Percentiles rank a stretch among this genome's conserved stretches.
Evolutionary conservation across 2,113 vertebrate species (phyloP).

Genomic region (Rhinogobius similis): DNA sequence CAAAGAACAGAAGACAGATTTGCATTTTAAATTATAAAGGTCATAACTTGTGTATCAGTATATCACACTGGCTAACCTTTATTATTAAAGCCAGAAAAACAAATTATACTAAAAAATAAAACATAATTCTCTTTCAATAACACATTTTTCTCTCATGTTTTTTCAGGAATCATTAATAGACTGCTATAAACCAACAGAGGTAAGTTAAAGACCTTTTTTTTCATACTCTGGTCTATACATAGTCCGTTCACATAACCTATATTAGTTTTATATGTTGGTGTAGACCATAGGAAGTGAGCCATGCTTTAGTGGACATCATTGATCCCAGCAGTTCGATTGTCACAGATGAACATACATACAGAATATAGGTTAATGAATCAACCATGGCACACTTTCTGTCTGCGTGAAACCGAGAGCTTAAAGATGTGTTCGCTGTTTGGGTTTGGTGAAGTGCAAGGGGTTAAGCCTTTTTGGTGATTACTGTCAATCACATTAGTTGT

Average conservation of each 20-base stretch:
- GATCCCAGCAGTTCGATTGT: conserved; percentile 10
- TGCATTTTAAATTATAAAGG: background rate
- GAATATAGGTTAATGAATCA: conserved; percentile 12
- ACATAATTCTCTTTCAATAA: background rate
- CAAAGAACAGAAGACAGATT: no score
- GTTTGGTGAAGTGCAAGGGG: conserved; percentile 14
- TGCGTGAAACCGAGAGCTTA: conserved; percentile 16
- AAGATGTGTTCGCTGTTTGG: conserved; percentile 13
- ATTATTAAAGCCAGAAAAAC: background rate
- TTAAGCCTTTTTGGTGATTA: conserved; percentile 58
- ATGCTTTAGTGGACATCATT: conserved; percentile 23
- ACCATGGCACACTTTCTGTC: conserved; percentile 12
- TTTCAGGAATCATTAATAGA: conserved; percentile 89
- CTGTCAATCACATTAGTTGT: conserved; percentile 48
- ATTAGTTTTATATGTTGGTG: background rate
- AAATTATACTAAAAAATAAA: no score
- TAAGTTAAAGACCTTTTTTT: conserved; percentile 65
- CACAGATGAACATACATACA: background rate
- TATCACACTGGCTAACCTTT: background rate
- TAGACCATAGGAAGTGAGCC: background rate
- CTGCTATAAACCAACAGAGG: conserved; percentile 97
- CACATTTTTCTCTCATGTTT: background rate
- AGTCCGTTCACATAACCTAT: background rate
- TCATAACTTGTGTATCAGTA: background rate
- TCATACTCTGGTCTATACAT: no score